Evolutionary conservation across 2,888 invertebrate species (phyloP).

Genomic region (Nymphalis polychloros): DNA sequence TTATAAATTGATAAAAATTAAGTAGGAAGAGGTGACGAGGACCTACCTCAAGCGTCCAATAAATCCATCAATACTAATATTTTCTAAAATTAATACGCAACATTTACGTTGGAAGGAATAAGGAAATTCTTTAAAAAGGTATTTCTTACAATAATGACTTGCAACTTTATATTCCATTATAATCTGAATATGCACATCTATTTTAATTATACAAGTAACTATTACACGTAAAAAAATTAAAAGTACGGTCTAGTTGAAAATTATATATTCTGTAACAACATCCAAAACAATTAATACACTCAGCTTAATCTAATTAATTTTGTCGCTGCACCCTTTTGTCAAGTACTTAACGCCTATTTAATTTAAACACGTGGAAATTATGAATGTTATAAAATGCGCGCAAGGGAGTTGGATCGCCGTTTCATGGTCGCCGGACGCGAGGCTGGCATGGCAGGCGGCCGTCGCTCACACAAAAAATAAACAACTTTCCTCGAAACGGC

Average conservation of each 20-base stretch:
- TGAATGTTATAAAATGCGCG: conserved; percentile 43
- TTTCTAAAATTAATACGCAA: too few species aligned
- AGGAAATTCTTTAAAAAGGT: conserved; percentile 16
- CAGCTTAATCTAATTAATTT: conserved; percentile 2
- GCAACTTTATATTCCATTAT: background rate
- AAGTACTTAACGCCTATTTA: conserved; percentile 22
- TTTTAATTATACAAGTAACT: too few species aligned
- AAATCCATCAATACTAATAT: too few species aligned
- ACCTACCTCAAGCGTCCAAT: too few species aligned
- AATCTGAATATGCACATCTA: background rate
- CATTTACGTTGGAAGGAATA: background rate
- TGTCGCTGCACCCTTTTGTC: conserved; percentile 10
- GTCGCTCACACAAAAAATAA: conserved; percentile 71
- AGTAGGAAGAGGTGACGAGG: too few species aligned
- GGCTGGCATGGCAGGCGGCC: conserved; percentile 71
- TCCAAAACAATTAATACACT: background rate
- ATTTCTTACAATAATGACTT: conserved; percentile 27
- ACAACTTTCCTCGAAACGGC: conserved; percentile 79
- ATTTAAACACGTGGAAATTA: conserved; percentile 36
- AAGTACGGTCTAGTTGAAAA: background rate
- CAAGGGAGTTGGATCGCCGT: conserved; percentile 58
- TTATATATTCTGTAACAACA: background rate
- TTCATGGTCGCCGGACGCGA: conserved; percentile 74
- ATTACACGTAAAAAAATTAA: background rate
- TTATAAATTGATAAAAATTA: too few species aligned